Evolutionary conservation across 1,140 invertebrate genomes (phyloP), one percentile per base, ranked within the genome.

Genomic region (Drosophila funebris): DNA sequence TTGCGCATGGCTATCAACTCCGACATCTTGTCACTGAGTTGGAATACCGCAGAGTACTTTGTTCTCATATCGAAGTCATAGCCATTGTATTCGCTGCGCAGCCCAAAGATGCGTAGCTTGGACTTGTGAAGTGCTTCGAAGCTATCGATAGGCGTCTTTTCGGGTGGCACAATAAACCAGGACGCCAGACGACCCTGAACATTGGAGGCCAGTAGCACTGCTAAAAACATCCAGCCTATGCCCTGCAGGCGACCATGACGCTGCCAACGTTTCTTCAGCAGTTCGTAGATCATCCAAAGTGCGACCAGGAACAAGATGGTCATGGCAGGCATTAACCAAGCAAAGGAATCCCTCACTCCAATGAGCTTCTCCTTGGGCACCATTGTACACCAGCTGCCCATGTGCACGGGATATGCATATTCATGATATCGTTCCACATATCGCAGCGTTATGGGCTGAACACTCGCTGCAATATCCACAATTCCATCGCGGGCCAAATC

Each of bases 301-400:
- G 63, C 1, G 1, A 13, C 7, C 16, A 87, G 16, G 0, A 81
- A 27, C 0, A 5, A 2, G 2, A 77, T 11, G 0, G 63, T 77
- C 0, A 14, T 1, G 20, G 33, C 4, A 5, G 73, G 50, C 27
- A 16, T 6, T 7, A 66, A 57, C 31, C 46, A 71, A 0, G 24
- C 6, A 2, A 72, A 66, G 4, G 60, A 8, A 9, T 77, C 61
- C 0, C 48, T 27, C 1, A 66, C 39, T 2, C 64, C 9, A 0
- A 81, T 44, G 4, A 57, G 22, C 1, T 44, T 39, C 7, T 87
- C 66, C 18, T 46, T 27, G 3, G 82, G 82, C 58, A 87, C 6
- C 82, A 85, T 85, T 16, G 78, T 87, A 31, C 82, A 85, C 82
- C 82, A 85, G 11, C 62, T 82, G 44, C 46, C 16, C 8, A 68